Evolutionary conservation across 2,797 vertebrate species (phyloP).

Genomic region (Phoxinus dragarum): DNA sequence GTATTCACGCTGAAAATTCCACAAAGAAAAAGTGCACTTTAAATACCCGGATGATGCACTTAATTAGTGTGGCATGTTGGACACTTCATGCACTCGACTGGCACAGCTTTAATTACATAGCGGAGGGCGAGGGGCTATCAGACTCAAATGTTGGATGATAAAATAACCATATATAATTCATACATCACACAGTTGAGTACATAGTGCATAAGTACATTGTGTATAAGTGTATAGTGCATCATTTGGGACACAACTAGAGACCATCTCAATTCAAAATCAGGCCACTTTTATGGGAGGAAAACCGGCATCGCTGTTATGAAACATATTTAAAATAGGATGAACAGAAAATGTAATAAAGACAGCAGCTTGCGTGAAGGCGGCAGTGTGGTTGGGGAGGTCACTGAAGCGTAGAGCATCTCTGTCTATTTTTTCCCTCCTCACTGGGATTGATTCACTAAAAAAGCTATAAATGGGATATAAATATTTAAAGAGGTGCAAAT

Average conservation of each 20-base stretch:
- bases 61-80: too few relatives aligned
- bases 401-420: conserved; percentile 2
- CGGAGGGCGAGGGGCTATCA: neutral
- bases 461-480: conserved; percentile 49
- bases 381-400: conserved; percentile 24
- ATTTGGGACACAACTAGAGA: neutral
- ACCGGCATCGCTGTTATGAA: neutral
- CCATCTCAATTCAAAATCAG: neutral
- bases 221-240: neutral
- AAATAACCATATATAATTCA: neutral
- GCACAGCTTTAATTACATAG: neutral
- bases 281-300: neutral
- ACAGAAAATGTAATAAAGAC: conserved; percentile 6
- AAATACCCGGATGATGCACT: too few relatives aligned
- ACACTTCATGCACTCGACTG: too few relatives aligned
- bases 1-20: too few relatives aligned
- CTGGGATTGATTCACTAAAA: conserved; percentile 49
- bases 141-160: neutral
- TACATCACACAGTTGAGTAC: neutral
- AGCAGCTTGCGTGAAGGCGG: conserved; percentile 33
- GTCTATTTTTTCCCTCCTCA: conserved; percentile 14
- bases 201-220: neutral
- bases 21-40: too few relatives aligned
- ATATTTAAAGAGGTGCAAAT: conserved; percentile 55
- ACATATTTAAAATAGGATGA: conserved; percentile 24